These are phyloP conservation scores for Coptotermes formosanus DNA, from an alignment of 1,140 invertebrate species.

Conservation along the genomic window DNA sequence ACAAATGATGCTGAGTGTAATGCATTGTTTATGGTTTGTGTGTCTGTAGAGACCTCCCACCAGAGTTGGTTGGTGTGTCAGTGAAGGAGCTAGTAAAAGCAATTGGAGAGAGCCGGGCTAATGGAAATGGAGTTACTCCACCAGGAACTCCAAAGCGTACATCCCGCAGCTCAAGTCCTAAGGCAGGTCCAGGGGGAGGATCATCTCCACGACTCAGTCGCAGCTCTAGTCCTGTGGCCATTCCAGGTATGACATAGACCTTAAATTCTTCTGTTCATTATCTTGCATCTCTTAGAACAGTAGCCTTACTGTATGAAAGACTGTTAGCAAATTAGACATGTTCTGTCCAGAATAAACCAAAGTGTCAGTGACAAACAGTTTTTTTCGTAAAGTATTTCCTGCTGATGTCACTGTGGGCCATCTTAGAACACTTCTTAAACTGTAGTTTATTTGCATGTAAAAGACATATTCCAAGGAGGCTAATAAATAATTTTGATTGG, in stretches of 20 bases:
- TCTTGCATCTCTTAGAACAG: not conserved
- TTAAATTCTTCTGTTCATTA: not conserved
- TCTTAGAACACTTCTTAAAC: not conserved
- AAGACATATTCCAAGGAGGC: not conserved
- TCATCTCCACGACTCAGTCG: constrained; percentile 54
- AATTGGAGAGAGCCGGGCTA: constrained; percentile 72
- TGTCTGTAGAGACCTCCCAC: constrained; percentile 53
- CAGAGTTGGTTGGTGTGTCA: constrained; percentile 70
- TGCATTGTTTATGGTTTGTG: too few relatives aligned
- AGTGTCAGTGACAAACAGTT: not conserved
- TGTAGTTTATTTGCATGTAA: not conserved
- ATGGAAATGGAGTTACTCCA: constrained; percentile 75
- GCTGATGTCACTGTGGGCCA: not conserved
- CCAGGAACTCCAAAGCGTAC: constrained; percentile 64
- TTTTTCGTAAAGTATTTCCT: not conserved
- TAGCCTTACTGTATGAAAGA: not conserved
- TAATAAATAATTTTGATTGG: not conserved
- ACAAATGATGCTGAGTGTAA: too few relatives aligned
- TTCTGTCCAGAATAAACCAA: not conserved
- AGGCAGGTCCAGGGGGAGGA: constrained; percentile 51
- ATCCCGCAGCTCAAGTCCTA: constrained; percentile 63
- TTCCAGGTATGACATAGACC: constrained; percentile 51
- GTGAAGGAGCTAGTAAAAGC: constrained; percentile 78
- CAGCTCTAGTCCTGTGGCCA: constrained; percentile 61
- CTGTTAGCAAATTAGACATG: not conserved